A percentile compares a stretch with the other conserved stretches of the same genome.
phyloP scores from a whole-genome alignment of 2,113 vertebrate genomes.

The Cygnus buccinator region DNA sequence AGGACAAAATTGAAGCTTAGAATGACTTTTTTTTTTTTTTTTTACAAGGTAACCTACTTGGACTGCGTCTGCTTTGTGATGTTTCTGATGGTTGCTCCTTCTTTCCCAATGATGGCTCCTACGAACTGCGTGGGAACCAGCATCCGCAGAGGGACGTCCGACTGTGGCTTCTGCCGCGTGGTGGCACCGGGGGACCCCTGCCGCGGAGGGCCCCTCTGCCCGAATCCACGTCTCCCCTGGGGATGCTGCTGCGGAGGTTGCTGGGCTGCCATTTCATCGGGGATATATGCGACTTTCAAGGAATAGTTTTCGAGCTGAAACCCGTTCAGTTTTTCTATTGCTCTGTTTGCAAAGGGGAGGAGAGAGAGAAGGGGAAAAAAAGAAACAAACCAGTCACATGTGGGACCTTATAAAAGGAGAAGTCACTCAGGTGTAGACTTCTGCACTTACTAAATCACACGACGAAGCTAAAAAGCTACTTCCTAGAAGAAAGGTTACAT shows the following conservation, averaged over 20 bases:
- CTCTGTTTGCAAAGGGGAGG: slow-evolving; percentile 76
- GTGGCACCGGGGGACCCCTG: slow-evolving; percentile 87
- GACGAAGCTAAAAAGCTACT: not conserved
- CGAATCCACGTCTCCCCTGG: slow-evolving; percentile 86
- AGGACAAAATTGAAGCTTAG: not conserved
- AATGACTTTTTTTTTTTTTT: not conserved
- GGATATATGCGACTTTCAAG: slow-evolving; percentile 96
- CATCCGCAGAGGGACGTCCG: slow-evolving; percentile 91
- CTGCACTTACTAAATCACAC: not conserved
- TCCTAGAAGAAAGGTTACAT: not conserved
- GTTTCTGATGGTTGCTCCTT: slow-evolving; percentile 96
- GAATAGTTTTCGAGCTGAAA: slow-evolving; percentile 94
- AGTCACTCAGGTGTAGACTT: not conserved
- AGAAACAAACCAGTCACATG: not conserved
- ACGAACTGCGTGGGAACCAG: slow-evolving; percentile 97
- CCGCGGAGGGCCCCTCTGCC: slow-evolving; percentile 86
- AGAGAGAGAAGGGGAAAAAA: not conserved
- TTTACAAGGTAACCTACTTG: slow-evolving; percentile 82
- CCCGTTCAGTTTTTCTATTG: slow-evolving; percentile 95
- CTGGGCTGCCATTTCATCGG: slow-evolving; percentile 87
- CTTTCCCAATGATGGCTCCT: slow-evolving; percentile 97
- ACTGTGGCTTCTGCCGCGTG: slow-evolving; percentile 89
- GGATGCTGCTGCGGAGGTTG: slow-evolving; percentile 71
- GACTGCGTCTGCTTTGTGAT: slow-evolving; percentile 99
- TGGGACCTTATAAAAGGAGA: not conserved